Percentiles rank a stretch among this genome's conserved stretches.
These are phyloP conservation scores for Leptocoma aspasia DNA, from an alignment of 2,113 vertebrate genomes.

Conservation along the genomic window DNA sequence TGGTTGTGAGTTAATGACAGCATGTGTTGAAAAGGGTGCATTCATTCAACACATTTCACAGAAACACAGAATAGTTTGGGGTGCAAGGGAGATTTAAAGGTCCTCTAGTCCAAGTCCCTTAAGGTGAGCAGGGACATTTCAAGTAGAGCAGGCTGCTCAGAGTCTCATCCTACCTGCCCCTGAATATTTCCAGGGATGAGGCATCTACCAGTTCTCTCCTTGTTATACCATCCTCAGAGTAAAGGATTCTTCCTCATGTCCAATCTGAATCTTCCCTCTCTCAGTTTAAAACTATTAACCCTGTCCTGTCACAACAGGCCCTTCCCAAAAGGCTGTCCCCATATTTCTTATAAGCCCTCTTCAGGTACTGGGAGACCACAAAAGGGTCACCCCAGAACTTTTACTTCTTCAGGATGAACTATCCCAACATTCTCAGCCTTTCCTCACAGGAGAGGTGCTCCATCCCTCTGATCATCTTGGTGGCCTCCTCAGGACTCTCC, in stretches of 20 bases:
- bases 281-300: not conserved
- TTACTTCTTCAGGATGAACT: not conserved
- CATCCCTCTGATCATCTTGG: not conserved
- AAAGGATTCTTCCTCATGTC: not conserved
- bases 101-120: not conserved
- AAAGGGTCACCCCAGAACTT: accelerated
- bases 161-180: accelerated
- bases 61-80: not conserved
- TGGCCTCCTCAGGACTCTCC: accelerated
- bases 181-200: not conserved
- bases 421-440: not conserved
- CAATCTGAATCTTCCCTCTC: not conserved
- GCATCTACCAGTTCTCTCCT: not conserved
- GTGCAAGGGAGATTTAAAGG: not conserved
- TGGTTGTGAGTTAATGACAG: not conserved
- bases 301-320: accelerated
- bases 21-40: not conserved
- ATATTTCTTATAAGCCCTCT: not conserved
- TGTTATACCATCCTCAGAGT: too few species aligned
- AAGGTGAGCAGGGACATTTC: not conserved
- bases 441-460: accelerated
- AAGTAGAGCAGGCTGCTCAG: not conserved
- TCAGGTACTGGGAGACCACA: not conserved
- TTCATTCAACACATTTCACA: not conserved
- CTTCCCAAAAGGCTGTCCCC: not conserved